phyloP scores from a whole-genome alignment of 2,888 invertebrate genomes.

The Philonicus albiceps region DNA sequence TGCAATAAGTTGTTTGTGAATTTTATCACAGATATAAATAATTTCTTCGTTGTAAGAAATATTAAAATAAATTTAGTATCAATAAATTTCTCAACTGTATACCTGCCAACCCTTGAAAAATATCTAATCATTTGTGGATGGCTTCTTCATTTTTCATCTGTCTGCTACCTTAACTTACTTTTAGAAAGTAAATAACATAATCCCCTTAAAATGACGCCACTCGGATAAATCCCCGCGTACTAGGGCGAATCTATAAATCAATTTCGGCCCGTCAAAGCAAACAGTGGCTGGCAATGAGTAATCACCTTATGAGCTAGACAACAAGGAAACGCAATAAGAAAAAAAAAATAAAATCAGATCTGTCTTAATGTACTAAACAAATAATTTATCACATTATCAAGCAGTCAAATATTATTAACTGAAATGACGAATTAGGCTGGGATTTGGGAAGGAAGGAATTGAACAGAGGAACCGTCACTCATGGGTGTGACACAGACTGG shows the following conservation, averaged over 20 bases:
- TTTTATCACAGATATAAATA: no score
- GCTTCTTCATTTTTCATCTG: background rate
- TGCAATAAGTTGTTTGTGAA: no score
- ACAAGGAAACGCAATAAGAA: slow-evolving; percentile 46
- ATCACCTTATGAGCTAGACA: slow-evolving; percentile 43
- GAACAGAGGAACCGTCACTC: background rate
- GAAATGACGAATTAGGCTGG: slow-evolving; percentile 47
- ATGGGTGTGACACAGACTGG: background rate
- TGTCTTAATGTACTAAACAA: slow-evolving; percentile 46
- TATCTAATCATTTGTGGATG: background rate
- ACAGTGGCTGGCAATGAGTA: slow-evolving; percentile 48
- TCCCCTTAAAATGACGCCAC: slow-evolving; percentile 20
- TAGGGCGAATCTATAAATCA: slow-evolving; percentile 45
- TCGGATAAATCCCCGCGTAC: slow-evolving; percentile 14
- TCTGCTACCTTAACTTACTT: background rate
- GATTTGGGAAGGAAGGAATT: slow-evolving; percentile 15
- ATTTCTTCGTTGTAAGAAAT: no score
- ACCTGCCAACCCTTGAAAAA: background rate
- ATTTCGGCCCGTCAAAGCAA: slow-evolving; percentile 45
- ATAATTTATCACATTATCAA: slow-evolving; percentile 48
- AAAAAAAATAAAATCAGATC: slow-evolving; percentile 38
- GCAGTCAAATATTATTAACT: slow-evolving; percentile 47
- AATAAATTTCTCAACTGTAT: background rate
- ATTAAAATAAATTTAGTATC: no score
- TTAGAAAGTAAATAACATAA: background rate